These are phyloP conservation scores for Notarius quadriscutis DNA, from an alignment of 2,113 vertebrate genomes.

Conservation along the genomic window DNA sequence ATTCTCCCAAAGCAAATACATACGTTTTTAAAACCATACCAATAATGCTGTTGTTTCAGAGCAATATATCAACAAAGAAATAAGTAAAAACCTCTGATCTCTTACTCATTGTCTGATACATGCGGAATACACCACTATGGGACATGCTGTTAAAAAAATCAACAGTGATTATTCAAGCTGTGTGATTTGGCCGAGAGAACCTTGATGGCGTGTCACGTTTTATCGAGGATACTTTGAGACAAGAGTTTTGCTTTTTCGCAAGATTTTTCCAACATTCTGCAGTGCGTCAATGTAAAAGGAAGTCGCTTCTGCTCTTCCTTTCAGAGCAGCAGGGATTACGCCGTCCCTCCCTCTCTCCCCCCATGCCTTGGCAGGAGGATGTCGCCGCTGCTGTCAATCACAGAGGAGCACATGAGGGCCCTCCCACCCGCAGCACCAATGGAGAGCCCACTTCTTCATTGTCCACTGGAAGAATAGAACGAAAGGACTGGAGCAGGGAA, in stretches of 20 bases:
- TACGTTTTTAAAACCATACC: not conserved
- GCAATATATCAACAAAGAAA: not conserved
- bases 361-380: constrained; percentile 64
- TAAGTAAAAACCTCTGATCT: too few species aligned
- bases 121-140: not conserved
- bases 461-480: constrained; percentile 51
- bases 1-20: not conserved
- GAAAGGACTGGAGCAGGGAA: constrained; percentile 30
- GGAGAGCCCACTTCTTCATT: constrained; percentile 63
- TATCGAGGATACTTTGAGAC: not conserved
- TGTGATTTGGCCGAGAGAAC: not conserved
- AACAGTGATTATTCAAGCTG: not conserved
- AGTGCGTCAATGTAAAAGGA: not conserved
- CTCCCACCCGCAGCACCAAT: constrained; percentile 41
- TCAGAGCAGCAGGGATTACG: constrained; percentile 29
- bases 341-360: constrained; percentile 51
- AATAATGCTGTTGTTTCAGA: not conserved
- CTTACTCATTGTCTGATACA: not conserved
- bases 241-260: not conserved
- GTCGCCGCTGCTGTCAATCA: constrained; percentile 68
- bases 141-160: not conserved
- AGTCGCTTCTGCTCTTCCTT: not conserved
- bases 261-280: not conserved
- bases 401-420: constrained; percentile 40
- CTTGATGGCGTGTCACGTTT: not conserved